phyloP scores from a whole-genome alignment of 2,888 invertebrate genomes.

The Asteroscopus sphinx region DNA sequence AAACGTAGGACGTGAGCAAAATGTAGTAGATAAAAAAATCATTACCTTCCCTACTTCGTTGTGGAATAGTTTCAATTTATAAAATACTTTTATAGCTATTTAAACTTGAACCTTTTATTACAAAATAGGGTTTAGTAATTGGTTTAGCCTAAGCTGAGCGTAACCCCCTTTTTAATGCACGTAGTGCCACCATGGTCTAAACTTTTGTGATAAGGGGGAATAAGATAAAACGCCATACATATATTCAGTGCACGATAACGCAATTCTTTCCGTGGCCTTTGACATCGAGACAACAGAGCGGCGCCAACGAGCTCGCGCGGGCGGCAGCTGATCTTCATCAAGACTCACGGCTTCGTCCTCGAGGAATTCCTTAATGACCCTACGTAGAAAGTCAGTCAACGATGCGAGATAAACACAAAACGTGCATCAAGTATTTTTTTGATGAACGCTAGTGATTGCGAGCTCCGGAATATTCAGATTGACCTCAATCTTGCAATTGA shows the following conservation, averaged over 20 bases:
- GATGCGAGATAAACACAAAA: constrained; percentile 64
- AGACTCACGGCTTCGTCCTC: constrained; percentile 52
- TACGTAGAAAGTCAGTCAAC: constrained; percentile 61
- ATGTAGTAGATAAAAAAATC: background rate
- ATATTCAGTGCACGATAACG: constrained; percentile 29
- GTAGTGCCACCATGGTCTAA: too few relatives aligned
- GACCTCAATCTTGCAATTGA: constrained; percentile 68
- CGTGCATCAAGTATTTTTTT: constrained; percentile 56
- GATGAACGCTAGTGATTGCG: constrained; percentile 47
- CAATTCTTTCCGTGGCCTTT: constrained; percentile 57
- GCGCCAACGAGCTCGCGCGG: constrained; percentile 45
- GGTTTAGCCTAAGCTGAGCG: too few relatives aligned
- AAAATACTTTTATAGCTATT: background rate
- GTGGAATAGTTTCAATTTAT: too few relatives aligned
- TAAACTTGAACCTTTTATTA: too few relatives aligned
- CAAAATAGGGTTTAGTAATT: too few relatives aligned
- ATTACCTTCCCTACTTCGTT: background rate
- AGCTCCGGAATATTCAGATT: constrained; percentile 57
- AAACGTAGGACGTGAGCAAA: constrained; percentile 13
- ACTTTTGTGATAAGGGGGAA: too few relatives aligned
- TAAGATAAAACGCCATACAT: constrained; percentile 9
- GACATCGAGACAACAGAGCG: constrained; percentile 51
- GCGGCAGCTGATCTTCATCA: constrained; percentile 64
- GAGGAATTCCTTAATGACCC: constrained; percentile 69
- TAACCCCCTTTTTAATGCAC: too few relatives aligned